Evolutionary conservation across 2,113 vertebrate genomes (phyloP).

Genomic region (Boulengerochromis microlepis): DNA sequence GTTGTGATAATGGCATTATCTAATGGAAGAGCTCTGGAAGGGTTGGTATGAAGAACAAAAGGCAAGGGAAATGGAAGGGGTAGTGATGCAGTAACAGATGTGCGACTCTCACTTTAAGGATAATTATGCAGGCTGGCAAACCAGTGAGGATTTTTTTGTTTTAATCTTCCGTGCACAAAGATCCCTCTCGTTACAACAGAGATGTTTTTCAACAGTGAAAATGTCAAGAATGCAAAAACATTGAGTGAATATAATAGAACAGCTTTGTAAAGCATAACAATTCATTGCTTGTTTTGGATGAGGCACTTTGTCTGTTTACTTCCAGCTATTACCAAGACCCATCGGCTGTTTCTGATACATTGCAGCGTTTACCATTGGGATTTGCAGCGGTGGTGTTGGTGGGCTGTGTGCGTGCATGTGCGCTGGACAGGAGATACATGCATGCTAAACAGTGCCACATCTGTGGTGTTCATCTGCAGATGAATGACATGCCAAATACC

Average conservation of each 20-base stretch:
- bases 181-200: not conserved
- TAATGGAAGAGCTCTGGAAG: constrained; percentile 52
- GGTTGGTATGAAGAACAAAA: constrained; percentile 29
- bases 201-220: not conserved
- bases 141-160: not conserved
- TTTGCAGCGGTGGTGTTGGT: not conserved
- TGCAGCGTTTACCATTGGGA: not conserved
- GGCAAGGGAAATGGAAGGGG: constrained; percentile 7
- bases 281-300: not conserved
- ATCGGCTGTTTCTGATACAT: not conserved
- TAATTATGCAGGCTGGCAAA: not conserved
- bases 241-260: not conserved
- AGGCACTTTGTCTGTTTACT: not conserved
- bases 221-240: not conserved
- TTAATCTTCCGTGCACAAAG: not conserved
- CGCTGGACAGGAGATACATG: not conserved
- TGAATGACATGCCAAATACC: not conserved
- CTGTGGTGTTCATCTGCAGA: not conserved
- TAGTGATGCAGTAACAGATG: not conserved
- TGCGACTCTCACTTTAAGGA: not conserved
- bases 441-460: not conserved
- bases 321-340: not conserved
- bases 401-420: not conserved
- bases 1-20: constrained; percentile 65
- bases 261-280: not conserved